Base-by-base conservation (phyloP, 1,140 invertebrate genomes). In the Plutomurus gul region DNA sequence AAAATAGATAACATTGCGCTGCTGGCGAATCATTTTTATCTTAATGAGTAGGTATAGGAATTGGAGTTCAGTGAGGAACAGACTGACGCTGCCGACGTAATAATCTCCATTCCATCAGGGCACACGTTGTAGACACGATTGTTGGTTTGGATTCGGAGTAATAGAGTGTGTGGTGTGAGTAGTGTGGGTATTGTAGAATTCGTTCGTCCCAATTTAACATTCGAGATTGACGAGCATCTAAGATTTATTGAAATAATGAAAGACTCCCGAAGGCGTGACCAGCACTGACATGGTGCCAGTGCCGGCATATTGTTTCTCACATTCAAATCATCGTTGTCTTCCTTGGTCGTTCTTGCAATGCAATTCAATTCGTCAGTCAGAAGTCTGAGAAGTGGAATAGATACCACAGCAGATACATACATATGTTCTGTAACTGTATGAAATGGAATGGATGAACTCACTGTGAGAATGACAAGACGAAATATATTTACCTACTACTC, bases 201-300 rank as follows among this genome's bases (percentile, higher is more conserved):
- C n/a, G n/a, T n/a, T n/a, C n/a, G n/a, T n/a, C 56, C 36, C 56
- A 16, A 65, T 36, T 65, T 30, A 30, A 33, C 30, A 18, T 33
- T 33, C 13, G 25, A 33, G 56, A 65, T 65, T 65, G 56, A 65
- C 56, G 56, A 65, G 25, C 25, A 65, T 25, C 56, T 27, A 65
- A 65, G 27, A 65, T 65, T 65, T 25, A 65, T n/a, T 65, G 30
- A 7, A 65, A 36, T 30, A 65, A 65, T 65, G 56, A 65, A 43
- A 65, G 56, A 65, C 56, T 65, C 30, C 27, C 36, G 27, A 65
- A 65, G 56, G 56, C 56, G 56, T 65, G 56, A 65, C 56, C 56
- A 16, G 56, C 27, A 33, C 30, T 30, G 56, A 65, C 56, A 30
- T 65, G 56, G 56, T 65, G 56, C 56, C 56, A 65, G 56, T 33